Evolutionary conservation across 2,888 invertebrate genomes (phyloP), one percentile per base, ranked within the genome.

Genomic region (Tachina fera): DNA sequence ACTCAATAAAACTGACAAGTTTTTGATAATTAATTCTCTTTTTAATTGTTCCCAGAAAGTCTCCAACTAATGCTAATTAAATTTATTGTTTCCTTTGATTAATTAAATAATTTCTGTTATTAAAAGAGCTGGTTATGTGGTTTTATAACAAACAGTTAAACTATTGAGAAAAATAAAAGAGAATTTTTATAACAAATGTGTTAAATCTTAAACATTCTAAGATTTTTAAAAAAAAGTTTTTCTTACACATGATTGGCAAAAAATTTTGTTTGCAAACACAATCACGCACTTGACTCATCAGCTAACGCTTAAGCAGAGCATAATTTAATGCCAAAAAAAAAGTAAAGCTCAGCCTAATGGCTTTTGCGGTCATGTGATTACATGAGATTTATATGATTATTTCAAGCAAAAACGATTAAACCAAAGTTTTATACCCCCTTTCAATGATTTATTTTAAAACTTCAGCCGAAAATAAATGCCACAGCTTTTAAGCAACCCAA

Each of bases 31-130:
- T 76, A 61, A 81, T 63, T 67, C 60, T 9, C 10, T 60, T 49
- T 63, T 43, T 22, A 67, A 45, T 70, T 41, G 47, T 19, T n/a
- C 19, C 41, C 19, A 70, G 68, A 16, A 67, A 65, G 16, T 47
- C 14, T 53, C 8, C 47, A 22, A 19, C 58, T 19, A 60, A n/a
- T n/a, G 58, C n/a, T n/a, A n/a, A 58, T 49, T 43, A 49, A 58
- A 67, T 67, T 41, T 8, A 0, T 11, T 43, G 14, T 41, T 63
- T 41, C 61, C 19, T 16, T 63, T 39, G 31, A 49, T 68, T 65
- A 65, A 79, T 80, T 56, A 56, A 79, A 51, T 67, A 63, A 47
- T 39, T 72, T 78, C 16, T 58, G 1, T 71, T 49, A 74, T 58
- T 65, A 72, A 65, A 71, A 31, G 56, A 39, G 45, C 56, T 45